A percentile compares a stretch with the other conserved stretches of the same genome.
These are phyloP conservation scores for Oxytorus armatus DNA, from an alignment of 2,888 invertebrate species.

Conservation along the genomic window DNA sequence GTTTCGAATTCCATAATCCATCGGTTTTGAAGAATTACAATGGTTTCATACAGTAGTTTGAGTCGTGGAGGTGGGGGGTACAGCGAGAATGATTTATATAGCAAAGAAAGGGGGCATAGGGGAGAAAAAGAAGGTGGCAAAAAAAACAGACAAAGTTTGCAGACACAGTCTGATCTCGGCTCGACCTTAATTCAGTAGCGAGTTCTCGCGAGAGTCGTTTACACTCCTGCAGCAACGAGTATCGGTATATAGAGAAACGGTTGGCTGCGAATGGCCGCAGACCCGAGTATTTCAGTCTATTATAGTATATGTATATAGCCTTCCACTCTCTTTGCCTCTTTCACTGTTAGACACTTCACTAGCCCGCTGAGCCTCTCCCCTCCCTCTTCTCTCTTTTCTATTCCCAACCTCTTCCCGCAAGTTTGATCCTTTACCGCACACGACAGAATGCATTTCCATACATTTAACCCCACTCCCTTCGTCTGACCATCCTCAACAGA, in stretches of 20 bases:
- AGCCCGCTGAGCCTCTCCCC: slow-evolving; percentile 20
- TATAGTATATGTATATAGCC: slow-evolving; percentile 21
- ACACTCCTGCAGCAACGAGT: slow-evolving; percentile 49
- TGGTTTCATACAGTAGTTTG: slow-evolving; percentile 25
- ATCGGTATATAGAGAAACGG: slow-evolving; percentile 25
- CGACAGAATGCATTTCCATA: slow-evolving; percentile 75
- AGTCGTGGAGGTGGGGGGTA: slow-evolving; percentile 37
- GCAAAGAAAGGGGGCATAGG: slow-evolving; percentile 13
- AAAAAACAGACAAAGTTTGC: slow-evolving; percentile 55
- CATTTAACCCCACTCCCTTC: slow-evolving; percentile 66
- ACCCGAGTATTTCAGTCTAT: slow-evolving; percentile 46
- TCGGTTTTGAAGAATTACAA: slow-evolving; percentile 43
- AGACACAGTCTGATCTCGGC: slow-evolving; percentile 61
- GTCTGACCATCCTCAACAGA: slow-evolving; percentile 24
- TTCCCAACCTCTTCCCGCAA: slow-evolving; percentile 63
- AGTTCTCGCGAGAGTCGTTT: slow-evolving; percentile 63
- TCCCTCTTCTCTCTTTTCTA: slow-evolving; percentile 31
- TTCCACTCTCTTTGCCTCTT: slow-evolving; percentile 39
- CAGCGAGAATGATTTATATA: slow-evolving; percentile 52
- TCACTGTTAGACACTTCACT: slow-evolving; percentile 36
- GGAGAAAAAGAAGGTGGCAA: slow-evolving; percentile 12
- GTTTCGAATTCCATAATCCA: slow-evolving; percentile 54
- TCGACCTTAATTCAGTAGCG: slow-evolving; percentile 66
- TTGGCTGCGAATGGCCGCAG: slow-evolving; percentile 35
- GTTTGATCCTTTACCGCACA: slow-evolving; percentile 67